phyloP scores from a whole-genome alignment of 2,888 invertebrate species.

The Pseudoips prasinana region DNA sequence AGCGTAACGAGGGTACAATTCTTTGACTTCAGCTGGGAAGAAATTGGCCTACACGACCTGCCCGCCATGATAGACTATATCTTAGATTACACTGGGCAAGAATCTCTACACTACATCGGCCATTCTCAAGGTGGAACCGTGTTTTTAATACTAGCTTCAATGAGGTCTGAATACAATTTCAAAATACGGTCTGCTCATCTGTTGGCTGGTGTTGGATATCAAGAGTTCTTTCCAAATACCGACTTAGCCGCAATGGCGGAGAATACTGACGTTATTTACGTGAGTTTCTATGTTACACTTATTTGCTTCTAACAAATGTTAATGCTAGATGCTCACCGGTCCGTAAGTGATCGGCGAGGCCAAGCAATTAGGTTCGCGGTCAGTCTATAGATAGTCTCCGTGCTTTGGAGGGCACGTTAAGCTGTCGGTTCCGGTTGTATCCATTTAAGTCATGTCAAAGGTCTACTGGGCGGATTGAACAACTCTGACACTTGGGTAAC shows the following conservation, averaged over 20 bases:
- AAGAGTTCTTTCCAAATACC: conserved; percentile 45
- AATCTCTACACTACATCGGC: conserved; percentile 62
- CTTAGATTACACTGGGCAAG: conserved; percentile 41
- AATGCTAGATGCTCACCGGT: too few relatives aligned
- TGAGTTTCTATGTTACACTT: too few relatives aligned
- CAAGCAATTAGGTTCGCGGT: too few relatives aligned
- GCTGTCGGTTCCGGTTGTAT: too few relatives aligned
- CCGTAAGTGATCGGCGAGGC: too few relatives aligned
- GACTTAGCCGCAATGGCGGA: conserved; percentile 29
- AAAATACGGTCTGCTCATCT: conserved; percentile 60
- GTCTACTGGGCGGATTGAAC: too few relatives aligned
- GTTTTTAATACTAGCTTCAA: conserved; percentile 51
- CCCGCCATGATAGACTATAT: conserved; percentile 62
- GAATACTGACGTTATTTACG: conserved; percentile 48
- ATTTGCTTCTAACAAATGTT: too few relatives aligned
- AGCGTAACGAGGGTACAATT: conserved; percentile 39
- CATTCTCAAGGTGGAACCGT: conserved; percentile 69
- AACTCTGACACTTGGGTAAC: too few relatives aligned
- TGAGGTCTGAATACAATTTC: conserved; percentile 53
- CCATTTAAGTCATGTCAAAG: too few relatives aligned
- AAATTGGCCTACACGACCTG: conserved; percentile 58
- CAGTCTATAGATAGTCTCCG: too few relatives aligned
- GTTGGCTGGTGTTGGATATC: conserved; percentile 59
- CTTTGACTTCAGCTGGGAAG: conserved; percentile 65
- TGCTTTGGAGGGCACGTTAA: too few relatives aligned